phyloP scores from a whole-genome alignment of 2,888 invertebrate genomes.

The Phyllotreta striolata region DNA sequence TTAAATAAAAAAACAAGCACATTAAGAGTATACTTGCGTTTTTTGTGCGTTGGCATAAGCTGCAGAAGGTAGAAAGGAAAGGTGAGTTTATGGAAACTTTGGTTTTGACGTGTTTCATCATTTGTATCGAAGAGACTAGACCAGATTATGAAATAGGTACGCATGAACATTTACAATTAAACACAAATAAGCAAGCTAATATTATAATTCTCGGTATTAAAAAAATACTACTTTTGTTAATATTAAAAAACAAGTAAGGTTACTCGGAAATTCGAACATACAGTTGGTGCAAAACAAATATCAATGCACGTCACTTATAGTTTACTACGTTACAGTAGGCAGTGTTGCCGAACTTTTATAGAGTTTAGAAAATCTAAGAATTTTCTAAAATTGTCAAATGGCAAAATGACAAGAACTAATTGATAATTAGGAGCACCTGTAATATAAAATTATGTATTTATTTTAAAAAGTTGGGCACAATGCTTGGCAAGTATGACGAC shows the following conservation, averaged over 20 bases:
- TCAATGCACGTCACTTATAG: too few relatives aligned
- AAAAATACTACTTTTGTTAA: slow-evolving; percentile 3
- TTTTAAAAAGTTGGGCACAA: too few relatives aligned
- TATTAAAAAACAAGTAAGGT: not conserved
- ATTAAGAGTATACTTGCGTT: slow-evolving; percentile 55
- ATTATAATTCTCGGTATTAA: slow-evolving; percentile 5
- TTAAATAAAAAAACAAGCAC: slow-evolving; percentile 44
- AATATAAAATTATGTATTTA: too few relatives aligned
- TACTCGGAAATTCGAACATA: too few relatives aligned
- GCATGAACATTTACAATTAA: slow-evolving; percentile 10
- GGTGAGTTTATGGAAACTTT: slow-evolving; percentile 47
- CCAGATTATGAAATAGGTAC: slow-evolving; percentile 23
- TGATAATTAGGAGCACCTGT: too few relatives aligned
- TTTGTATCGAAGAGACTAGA: slow-evolving; percentile 44
- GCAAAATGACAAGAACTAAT: too few relatives aligned
- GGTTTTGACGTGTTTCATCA: slow-evolving; percentile 39
- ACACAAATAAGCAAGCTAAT: slow-evolving; percentile 30
- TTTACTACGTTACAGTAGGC: too few relatives aligned
- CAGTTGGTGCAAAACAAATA: too few relatives aligned
- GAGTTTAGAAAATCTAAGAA: too few relatives aligned
- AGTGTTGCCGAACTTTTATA: too few relatives aligned
- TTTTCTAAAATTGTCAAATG: too few relatives aligned
- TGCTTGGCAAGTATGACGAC: too few relatives aligned
- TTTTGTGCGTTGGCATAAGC: slow-evolving; percentile 53
- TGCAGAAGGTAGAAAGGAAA: slow-evolving; percentile 37